Percentiles rank a stretch among this genome's conserved stretches.
These are phyloP conservation scores for Barnardius zonarius DNA, from an alignment of 2,113 vertebrate species.

Conservation along the genomic window DNA sequence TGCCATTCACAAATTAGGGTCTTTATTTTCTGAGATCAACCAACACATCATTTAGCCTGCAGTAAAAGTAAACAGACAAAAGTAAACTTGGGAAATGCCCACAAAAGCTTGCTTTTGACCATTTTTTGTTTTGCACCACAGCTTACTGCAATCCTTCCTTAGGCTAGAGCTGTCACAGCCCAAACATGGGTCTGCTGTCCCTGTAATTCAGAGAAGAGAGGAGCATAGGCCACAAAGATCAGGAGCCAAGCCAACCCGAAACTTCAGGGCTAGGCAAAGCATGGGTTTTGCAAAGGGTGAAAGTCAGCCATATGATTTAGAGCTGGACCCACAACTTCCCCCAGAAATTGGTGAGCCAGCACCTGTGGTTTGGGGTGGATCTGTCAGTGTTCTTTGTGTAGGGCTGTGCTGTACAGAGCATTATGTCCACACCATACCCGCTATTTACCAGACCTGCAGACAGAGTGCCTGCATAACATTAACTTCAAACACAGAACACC, in stretches of 20 bases:
- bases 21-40: neutral
- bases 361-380: neutral
- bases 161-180: neutral
- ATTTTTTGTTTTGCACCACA: neutral
- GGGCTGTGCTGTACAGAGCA: neutral
- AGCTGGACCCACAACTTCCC: neutral
- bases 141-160: neutral
- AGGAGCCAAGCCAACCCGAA: neutral
- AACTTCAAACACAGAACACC: neutral
- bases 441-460: neutral
- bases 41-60: neutral
- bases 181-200: neutral
- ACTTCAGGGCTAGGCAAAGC: neutral
- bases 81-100: neutral
- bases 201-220: neutral
- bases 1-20: neutral
- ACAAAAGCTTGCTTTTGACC: neutral
- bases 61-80: neutral
- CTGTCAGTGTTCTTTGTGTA: neutral
- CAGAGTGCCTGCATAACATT: neutral
- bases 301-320: neutral
- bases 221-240: neutral
- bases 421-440: neutral
- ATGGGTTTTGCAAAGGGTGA: neutral
- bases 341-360: neutral